Base-by-base conservation (phyloP, 2,888 invertebrate genomes). In the Napeogenes inachia region DNA sequence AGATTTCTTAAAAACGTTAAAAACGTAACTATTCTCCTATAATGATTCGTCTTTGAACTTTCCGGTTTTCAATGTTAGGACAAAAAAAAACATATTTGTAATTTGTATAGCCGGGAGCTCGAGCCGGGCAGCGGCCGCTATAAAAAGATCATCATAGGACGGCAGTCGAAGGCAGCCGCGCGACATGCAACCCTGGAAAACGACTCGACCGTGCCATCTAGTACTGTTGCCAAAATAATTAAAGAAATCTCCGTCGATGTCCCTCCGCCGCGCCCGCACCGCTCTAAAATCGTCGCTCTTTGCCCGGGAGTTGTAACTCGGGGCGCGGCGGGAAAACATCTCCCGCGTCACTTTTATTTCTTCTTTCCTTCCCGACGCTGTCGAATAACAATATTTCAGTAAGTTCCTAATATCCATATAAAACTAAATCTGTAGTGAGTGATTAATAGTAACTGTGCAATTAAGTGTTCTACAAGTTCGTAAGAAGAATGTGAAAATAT, bases 181-280 rank as follows among this genome's bases (percentile, higher is more conserved):
- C 89, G 89, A 89, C 89, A 86, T 84, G 84, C 89, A 89, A 90
- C 91, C 91, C 90, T 90, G 91, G 90, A 90, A 88, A 90, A 81
- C 87, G 87, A 86, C 84, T 86, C 87, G 84, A 80, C 89, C 86
- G 85, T 89, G 89, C 91, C 89, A 90, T 85, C 89, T 85, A 84
- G 89, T 90, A 89, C 91, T 91, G 92, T 92, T 94, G 94, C 94
- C 94, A 94, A 94, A 94, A 94, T 93, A 93, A 94, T 94, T 94
- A 93, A 93, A 93, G 93, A 92, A 93, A 93, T 92, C 92, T 91
- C 91, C 91, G 90, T 82, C 89, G 85, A 83, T 91, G 91, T 91
- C 89, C 87, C 89, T 93, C 91, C 92, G 92, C 89, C 84, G 91
- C 92, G 91, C 92, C 91, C 91, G 92, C 91, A 90, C 91, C 90